Evolutionary conservation across 2,888 invertebrate species (phyloP), one percentile per base, ranked within the genome.

Genomic region (Clanis bilineata): DNA sequence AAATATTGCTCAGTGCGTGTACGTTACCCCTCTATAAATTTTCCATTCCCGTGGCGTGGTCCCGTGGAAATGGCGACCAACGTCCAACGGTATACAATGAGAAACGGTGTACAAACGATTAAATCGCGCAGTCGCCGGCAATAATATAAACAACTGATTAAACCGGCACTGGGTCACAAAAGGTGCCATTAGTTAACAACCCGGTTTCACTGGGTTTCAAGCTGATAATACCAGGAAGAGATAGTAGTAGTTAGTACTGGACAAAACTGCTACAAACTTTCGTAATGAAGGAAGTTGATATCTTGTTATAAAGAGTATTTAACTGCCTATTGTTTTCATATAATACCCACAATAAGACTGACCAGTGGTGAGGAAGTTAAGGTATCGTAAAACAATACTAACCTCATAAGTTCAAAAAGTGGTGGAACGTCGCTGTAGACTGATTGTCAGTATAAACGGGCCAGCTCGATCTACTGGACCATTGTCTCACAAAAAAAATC

Each of bases 131-230:
- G 78, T 84, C 84, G 79, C 77, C 72, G 28, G 84, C 83, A 90
- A 90, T 90, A 90, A 89, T 89, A 90, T 90, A 90, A 89, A 88
- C 89, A 89, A 90, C 88, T 86, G 89, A 90, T 90, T 89, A 88
- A 85, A 85, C 84, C 81, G 78, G 83, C 80, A 79, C 73, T 75
- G 79, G 85, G 84, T 87, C 84, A 88, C 90, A 90, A 90, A 90
- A 89, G 90, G 87, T 90, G 88, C 89, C 90, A 90, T 89, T 88
- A 89, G 86, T 87, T 87, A 88, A 82, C 83, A 80, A 74, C 80
- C 62, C 71, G 74, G 79, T 78, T 67, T 69, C 60, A 61, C 64
- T 65, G 63, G 41, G 32, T 51, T 15, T 12, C 55, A 2, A 41
- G 12, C 39, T 25, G 55, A 44, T 59, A 44, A 32, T 28, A 57